These are phyloP conservation scores for Poecilia wingei DNA, from an alignment of 2,797 vertebrate genomes.

Conservation along the genomic window DNA sequence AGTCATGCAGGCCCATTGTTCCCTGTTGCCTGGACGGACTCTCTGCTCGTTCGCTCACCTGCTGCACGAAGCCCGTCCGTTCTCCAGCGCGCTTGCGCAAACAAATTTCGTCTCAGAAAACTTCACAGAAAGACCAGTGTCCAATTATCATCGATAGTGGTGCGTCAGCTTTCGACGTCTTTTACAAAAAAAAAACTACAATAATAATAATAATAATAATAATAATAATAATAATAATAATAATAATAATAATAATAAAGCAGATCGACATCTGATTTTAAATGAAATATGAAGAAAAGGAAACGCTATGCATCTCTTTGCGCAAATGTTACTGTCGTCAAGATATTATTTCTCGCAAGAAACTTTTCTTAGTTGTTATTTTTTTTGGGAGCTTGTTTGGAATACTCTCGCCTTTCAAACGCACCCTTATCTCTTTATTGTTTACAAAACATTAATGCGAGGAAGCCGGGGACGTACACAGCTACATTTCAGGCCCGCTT, in stretches of 20 bases:
- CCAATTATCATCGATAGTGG: background rate
- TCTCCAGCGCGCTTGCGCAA: background rate
- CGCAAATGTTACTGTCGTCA: background rate
- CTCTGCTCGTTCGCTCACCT: conserved; percentile 67
- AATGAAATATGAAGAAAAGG: background rate
- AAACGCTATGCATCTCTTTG: background rate
- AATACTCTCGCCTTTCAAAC: conserved; percentile 71
- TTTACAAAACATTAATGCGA: conserved; percentile 79
- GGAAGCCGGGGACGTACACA: conserved; percentile 64
- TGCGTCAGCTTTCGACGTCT: background rate
- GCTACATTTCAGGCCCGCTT: conserved; percentile 45
- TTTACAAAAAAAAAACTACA: background rate
- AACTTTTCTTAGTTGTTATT: conserved; percentile 64
- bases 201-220: conserved; percentile 1
- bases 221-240: conserved; percentile 2
- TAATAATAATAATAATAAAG: background rate
- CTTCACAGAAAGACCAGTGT: background rate
- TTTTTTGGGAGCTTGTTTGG: conserved; percentile 62
- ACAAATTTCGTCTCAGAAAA: background rate
- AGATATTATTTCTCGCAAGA: conserved; percentile 46
- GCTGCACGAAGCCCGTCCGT: conserved; percentile 21
- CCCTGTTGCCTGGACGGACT: conserved; percentile 32
- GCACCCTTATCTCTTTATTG: conserved; percentile 71
- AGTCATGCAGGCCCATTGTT: conserved; percentile 75
- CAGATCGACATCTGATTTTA: background rate